Evolutionary conservation across 2,888 invertebrate species (phyloP).

Genomic region (Halocaridina rubra): DNA sequence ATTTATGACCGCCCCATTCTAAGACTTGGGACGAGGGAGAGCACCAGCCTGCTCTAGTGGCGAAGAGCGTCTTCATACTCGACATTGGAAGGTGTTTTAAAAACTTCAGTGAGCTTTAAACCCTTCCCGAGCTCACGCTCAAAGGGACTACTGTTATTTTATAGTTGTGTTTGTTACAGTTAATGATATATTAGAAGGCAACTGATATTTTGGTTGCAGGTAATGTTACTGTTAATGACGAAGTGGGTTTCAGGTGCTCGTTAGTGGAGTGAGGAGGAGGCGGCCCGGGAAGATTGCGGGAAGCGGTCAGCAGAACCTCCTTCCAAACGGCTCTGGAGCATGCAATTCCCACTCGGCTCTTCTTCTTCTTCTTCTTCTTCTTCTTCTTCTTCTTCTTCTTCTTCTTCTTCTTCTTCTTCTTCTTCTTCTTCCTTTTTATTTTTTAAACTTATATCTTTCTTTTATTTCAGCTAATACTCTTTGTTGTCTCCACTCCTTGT

Average conservation of each 20-base stretch:
- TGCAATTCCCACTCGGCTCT: not conserved
- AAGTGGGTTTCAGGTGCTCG: constrained; percentile 44
- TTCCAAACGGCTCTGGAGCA: constrained; percentile 36
- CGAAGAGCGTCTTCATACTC: too few species aligned
- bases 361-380: not conserved
- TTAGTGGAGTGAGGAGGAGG: constrained; percentile 47
- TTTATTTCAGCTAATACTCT: too few species aligned
- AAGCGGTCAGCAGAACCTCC: constrained; percentile 41
- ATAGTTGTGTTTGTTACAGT: constrained; percentile 53
- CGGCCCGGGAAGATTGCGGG: constrained; percentile 50
- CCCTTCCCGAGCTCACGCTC: not conserved
- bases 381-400: not conserved
- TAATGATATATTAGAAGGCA: constrained; percentile 54
- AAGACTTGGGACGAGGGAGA: too few species aligned
- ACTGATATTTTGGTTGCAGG: constrained; percentile 52
- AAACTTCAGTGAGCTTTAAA: too few species aligned
- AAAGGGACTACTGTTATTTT: constrained; percentile 47
- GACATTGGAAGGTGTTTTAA: too few species aligned
- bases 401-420: not conserved
- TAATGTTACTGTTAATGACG: constrained; percentile 55
- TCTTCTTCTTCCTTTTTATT: too few species aligned
- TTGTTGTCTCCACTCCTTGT: too few species aligned
- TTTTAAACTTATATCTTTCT: too few species aligned
- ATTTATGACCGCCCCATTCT: too few species aligned
- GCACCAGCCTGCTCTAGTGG: too few species aligned